Base-by-base conservation (phyloP, 2,797 vertebrate genomes). In the Alcedo quadribrachys region DNA sequence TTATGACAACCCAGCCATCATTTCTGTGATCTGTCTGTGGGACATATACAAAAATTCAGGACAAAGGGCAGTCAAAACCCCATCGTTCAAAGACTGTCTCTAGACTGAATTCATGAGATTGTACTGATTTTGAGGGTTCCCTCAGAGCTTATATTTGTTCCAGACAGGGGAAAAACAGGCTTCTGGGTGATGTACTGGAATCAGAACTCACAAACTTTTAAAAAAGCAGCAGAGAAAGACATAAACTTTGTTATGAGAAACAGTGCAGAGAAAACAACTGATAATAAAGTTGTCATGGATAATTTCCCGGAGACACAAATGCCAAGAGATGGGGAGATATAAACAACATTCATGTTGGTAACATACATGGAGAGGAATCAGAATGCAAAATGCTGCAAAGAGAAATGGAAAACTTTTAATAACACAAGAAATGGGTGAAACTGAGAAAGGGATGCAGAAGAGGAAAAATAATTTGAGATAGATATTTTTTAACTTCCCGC, bases 261-360 rank as follows among this genome's bases (percentile, higher is more conserved):
- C 37, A 54, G 21, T 45, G 25, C 33, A 45, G 42, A 77, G 82
- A 82, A 85, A 71, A 7, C 14, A 77, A 74, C 50, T 50, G 50
- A 46, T 70, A 63, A 20, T 87, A 70, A 94, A 90, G 37, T 12
- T 69, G 20, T 76, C 37, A 66, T 61, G 35, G 67, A 76, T 53
- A 85, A 84, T 85, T 93, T 95, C 40, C 71, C 77, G 50, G 19
- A 81, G 3, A 81, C 12, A 80, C 21, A 61, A 86, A 84, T 54
- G 55, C 61, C 50, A 79, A 63, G 45, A 71, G 43, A 82, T 50
- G 21, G 14, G 57, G 20, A 92, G 21, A 63, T 81, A 53, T 20
- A 70, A 89, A n/a, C n/a, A 87, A 53, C 17, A 45, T 81, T 82
- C 43, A 43, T 37, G 61, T 57, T 61, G 37, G 32, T 60, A 85